A percentile compares a stretch with the other conserved stretches of the same genome.
Conservation (phyloP, 2,113 vertebrate genomes). For the Camelus dromedarius region DNA sequence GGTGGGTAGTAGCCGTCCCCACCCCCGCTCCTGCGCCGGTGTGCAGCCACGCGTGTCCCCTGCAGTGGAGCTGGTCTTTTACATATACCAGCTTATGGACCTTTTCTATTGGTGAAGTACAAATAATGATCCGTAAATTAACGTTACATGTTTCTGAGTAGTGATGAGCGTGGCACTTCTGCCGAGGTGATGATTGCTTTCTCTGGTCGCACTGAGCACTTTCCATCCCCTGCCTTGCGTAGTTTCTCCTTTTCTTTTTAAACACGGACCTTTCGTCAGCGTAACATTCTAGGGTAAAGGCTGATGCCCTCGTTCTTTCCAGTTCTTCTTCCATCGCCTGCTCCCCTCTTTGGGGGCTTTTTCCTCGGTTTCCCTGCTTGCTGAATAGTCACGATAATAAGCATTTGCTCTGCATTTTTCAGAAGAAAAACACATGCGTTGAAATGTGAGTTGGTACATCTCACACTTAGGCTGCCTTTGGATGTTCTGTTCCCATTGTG, state of each 20-base stretch:
- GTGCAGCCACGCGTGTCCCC: no score
- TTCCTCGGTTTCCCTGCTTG: background rate
- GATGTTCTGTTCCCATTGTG: background rate
- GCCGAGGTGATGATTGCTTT: background rate
- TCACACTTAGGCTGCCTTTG: background rate
- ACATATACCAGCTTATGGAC: background rate
- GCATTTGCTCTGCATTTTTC: background rate
- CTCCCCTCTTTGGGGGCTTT: background rate
- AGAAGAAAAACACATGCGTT: background rate
- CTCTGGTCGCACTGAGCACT: background rate
- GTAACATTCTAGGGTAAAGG: background rate
- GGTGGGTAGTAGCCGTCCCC: background rate
- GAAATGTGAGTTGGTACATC: background rate
- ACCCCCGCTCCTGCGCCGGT: no score
- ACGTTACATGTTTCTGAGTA: background rate
- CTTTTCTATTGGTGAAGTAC: background rate
- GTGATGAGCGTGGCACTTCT: constrained; percentile 6
- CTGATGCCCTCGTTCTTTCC: background rate
- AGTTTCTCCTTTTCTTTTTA: constrained; percentile 13
- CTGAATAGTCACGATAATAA: background rate
- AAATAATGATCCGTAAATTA: constrained; percentile 14
- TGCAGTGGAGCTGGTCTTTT: background rate
- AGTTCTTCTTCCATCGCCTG: background rate
- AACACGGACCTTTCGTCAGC: background rate
- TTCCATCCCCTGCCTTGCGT: background rate